Base-by-base conservation (phyloP, 2,888 invertebrate genomes). In the Apamea crenata region DNA sequence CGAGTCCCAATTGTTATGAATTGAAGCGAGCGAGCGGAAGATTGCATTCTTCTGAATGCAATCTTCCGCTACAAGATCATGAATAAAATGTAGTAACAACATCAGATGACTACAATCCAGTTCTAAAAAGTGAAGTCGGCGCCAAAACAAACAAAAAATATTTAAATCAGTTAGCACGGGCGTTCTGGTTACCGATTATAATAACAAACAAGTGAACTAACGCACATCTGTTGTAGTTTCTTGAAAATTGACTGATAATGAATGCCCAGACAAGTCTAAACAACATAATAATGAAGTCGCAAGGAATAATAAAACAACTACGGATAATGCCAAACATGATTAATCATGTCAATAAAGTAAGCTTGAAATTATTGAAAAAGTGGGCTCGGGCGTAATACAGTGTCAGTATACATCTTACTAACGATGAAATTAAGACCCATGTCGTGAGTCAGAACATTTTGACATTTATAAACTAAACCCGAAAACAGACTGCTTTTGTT, bases 141-240 rank as follows among this genome's bases (percentile, higher is more conserved):
- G 88, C 86, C 78, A 86, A 88, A 66, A 68, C 44, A 88, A 88
- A 86, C 88, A 86, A 53, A 86, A 67, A 59, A 75, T 82, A 88
- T 82, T 82, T 79, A 72, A 82, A 88, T 86, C 80, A 74, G 82
- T 78, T 63, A 76, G 44, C 88, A 66, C 56, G 50, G 14, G 56
- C 66, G 70, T 77, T 86, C 83, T 76, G 83, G 79, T 76, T 72
- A 74, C 74, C 10, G 74, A 71, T n/a, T 32, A 32, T 69, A 86
- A 80, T 83, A 83, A 88, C 66, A 83, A 83, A 88, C 83, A 77
- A 21, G 10, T 29, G 79, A 67, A 74, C 44, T n/a, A 75, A 72
- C 53, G 44, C 40, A 63, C 77, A 73, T 81, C 71, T 87, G 85
- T 74, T 85, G 71, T 66, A 75, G 72, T 77, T 85, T 69, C 50